Evolutionary conservation across 2,888 invertebrate genomes (phyloP), one percentile per base, ranked within the genome.

Genomic region (Uloborus plumipes): DNA sequence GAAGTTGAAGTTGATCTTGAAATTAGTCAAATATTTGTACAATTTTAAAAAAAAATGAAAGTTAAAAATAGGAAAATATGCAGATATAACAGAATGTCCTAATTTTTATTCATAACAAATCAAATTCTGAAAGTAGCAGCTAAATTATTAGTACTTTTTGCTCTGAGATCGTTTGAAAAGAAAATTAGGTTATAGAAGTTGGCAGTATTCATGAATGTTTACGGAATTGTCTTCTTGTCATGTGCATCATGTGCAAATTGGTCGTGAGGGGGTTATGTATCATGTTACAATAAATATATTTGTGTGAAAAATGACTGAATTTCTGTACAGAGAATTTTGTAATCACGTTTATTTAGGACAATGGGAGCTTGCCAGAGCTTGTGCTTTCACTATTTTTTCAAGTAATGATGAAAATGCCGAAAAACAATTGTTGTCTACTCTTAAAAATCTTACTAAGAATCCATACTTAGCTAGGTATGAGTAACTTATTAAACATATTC

Each of bases 291-390:
- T 59, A 59, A 20, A 26, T 39, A 39, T 7, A 31, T 31, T 62
- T 62, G 7, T 22, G 15, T 59, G 31, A 18, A 18, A 26, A 65
- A 75, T 75, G 75, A 31, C 55, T 2, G 70, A 81, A 59, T 66
- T 83, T 67, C 31, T 83, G n/a, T 61, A 53, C 22, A 61, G 72
- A 66, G 82, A 83, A 77, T 77, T 83, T 58, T 72, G 72, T 39
- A 83, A 83, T 62, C 76, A 83, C 69, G 55, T 69, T 15, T 76
- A 76, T 55, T 73, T 83, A n/a, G 82, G 82, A 49, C 82, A 77
- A 22, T 83, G 82, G 76, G 82, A 83, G 22, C 55, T 83, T 14
- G 82, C 82, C n/a, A 61, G 77, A 77, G 71, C 75, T 14, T 83
- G 67, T 50, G 77, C 67, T 47, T 61, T 73, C 11, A 47, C 75